Evolutionary conservation across 2,113 vertebrate genomes (phyloP).

Genomic region (Hemibagrus wyckioides): DNA sequence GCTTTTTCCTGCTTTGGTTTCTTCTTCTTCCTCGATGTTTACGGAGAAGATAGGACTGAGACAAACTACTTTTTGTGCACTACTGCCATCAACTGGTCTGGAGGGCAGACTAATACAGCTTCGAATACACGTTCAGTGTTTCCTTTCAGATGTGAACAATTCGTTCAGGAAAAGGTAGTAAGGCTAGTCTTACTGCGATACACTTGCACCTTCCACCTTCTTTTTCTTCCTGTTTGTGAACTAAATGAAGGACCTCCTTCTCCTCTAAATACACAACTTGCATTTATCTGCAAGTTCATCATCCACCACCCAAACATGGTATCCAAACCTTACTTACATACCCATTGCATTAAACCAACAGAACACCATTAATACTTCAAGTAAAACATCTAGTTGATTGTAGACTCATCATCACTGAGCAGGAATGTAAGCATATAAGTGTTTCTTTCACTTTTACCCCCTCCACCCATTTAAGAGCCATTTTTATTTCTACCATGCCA

Average conservation of each 20-base stretch:
- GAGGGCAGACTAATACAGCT: not conserved
- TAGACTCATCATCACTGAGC: not conserved
- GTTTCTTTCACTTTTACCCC: not conserved
- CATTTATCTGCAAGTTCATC: not conserved
- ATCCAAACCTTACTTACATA: not conserved
- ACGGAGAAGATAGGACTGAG: no score
- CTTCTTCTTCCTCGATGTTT: not conserved
- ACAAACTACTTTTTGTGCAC: not conserved
- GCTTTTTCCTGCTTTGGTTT: no score
- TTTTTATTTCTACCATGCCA: no score
- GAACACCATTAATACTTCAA: not conserved
- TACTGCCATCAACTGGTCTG: not conserved
- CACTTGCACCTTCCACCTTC: no score
- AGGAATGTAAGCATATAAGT: not conserved
- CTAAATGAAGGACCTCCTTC: no score
- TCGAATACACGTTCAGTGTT: not conserved
- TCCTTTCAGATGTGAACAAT: no score
- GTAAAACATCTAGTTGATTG: not conserved
- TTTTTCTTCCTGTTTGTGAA: no score
- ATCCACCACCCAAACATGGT: not conserved
- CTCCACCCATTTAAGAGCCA: not conserved
- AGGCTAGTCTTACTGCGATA: no score
- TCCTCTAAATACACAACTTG: no score
- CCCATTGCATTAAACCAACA: not conserved
- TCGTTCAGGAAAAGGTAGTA: no score